These are phyloP conservation scores for Herminia tarsipennalis DNA, from an alignment of 2,888 invertebrate species.

Conservation along the genomic window DNA sequence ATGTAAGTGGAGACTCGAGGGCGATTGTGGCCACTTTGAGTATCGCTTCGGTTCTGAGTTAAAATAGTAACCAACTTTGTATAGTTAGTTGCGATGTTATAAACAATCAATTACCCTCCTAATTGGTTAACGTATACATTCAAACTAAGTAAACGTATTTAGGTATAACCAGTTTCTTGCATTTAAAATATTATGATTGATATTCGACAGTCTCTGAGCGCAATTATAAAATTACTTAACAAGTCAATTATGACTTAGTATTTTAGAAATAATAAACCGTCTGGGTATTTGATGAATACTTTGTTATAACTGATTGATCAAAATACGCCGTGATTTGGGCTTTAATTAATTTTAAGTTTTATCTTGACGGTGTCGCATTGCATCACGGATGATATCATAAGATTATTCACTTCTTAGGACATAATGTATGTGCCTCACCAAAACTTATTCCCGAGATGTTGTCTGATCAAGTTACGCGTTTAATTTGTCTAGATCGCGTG, in stretches of 20 bases:
- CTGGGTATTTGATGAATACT: slow-evolving; percentile 17
- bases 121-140: slow-evolving; percentile 35
- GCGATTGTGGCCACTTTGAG: slow-evolving; percentile 58
- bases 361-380: slow-evolving; percentile 44
- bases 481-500: slow-evolving; percentile 83
- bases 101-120: slow-evolving; percentile 23
- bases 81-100: slow-evolving; percentile 13
- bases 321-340: slow-evolving; percentile 26
- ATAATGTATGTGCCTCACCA: slow-evolving; percentile 57
- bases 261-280: slow-evolving; percentile 21
- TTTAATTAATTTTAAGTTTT: slow-evolving; percentile 47
- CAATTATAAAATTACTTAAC: slow-evolving; percentile 35
- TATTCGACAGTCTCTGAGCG: slow-evolving; percentile 27
- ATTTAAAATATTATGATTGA: slow-evolving; percentile 33
- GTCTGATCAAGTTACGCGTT: slow-evolving; percentile 78
- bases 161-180: slow-evolving; percentile 30
- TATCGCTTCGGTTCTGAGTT: slow-evolving; percentile 22
- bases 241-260: slow-evolving; percentile 35
- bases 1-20: slow-evolving; percentile 63
- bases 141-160: slow-evolving; percentile 27
- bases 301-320: slow-evolving; percentile 26
- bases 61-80: slow-evolving; percentile 27
- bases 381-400: slow-evolving; percentile 42
- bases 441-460: slow-evolving; percentile 59
- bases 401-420: slow-evolving; percentile 56